Evolutionary conservation across 2,888 invertebrate genomes (phyloP).

Genomic region (Stenolophus ochropezus): DNA sequence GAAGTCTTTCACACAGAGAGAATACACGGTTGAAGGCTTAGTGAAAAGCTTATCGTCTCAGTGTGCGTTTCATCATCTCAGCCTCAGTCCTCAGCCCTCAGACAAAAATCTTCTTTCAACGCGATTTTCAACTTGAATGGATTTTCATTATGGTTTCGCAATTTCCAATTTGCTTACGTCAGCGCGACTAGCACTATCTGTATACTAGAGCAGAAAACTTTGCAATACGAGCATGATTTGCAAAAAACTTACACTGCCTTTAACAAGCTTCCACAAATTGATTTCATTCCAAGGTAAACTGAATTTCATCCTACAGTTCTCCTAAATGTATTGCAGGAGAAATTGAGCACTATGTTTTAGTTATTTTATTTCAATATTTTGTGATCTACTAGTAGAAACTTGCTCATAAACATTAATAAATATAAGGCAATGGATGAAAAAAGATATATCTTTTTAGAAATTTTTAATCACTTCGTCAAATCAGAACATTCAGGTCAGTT

Average conservation of each 20-base stretch:
- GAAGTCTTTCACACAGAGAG: conserved; percentile 6
- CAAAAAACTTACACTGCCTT: neutral
- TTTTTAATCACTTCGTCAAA: no score
- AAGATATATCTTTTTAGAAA: no score
- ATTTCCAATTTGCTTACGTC: conserved; percentile 18
- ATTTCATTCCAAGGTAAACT: neutral
- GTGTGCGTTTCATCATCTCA: conserved; percentile 23
- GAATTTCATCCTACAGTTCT: neutral
- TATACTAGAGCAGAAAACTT: neutral
- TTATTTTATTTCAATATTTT: no score
- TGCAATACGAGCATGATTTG: neutral
- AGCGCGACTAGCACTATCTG: conserved; percentile 4
- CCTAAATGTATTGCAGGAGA: no score
- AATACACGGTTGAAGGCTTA: conserved; percentile 26
- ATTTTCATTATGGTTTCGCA: conserved; percentile 38
- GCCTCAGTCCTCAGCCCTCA: no score
- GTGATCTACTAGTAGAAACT: no score
- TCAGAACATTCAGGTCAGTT: no score
- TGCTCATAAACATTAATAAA: no score
- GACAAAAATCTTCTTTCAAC: conserved; percentile 38
- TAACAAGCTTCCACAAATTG: neutral
- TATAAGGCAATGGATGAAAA: no score
- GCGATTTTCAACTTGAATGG: conserved; percentile 38
- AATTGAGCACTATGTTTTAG: no score
- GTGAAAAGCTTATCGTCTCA: conserved; percentile 35